Percentiles rank a stretch among this genome's conserved stretches.
phyloP scores from a whole-genome alignment of 1,140 invertebrate genomes.

The Adelges cooleyi region DNA sequence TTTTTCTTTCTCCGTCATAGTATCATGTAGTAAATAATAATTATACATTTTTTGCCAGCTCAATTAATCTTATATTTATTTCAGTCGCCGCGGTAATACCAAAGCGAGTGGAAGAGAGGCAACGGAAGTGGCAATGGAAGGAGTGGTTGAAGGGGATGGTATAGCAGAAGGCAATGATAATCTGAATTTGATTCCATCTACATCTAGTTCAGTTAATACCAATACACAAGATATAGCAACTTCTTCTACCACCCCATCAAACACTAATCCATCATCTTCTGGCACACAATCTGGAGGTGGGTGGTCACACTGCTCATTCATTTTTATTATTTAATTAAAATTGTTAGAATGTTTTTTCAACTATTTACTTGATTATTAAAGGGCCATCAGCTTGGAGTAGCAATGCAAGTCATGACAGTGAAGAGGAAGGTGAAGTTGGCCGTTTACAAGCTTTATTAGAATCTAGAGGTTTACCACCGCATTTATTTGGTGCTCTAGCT shows the following conservation, averaged over 20 bases:
- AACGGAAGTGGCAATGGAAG: slow-evolving; percentile 16
- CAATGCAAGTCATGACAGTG: slow-evolving; percentile 37
- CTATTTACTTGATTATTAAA: not conserved
- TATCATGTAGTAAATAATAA: not conserved
- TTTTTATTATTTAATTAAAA: not conserved
- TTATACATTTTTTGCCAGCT: not conserved
- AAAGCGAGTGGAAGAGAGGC: slow-evolving; percentile 13
- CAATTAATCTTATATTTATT: slow-evolving; percentile 29
- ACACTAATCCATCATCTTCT: slow-evolving; percentile 16
- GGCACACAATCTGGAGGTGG: slow-evolving; percentile 6
- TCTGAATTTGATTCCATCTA: slow-evolving; percentile 9
- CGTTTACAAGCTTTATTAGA: slow-evolving; percentile 81
- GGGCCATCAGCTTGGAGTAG: slow-evolving; percentile 4
- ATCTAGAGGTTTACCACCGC: slow-evolving; percentile 84
- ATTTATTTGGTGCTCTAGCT: slow-evolving; percentile 86
- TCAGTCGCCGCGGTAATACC: slow-evolving; percentile 41
- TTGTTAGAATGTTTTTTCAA: not conserved
- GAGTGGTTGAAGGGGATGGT: slow-evolving; percentile 22
- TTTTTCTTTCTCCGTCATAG: too few relatives aligned
- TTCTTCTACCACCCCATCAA: not conserved
- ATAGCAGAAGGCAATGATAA: slow-evolving; percentile 8
- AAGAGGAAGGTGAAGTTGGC: slow-evolving; percentile 79
- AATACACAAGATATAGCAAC: slow-evolving; percentile 8
- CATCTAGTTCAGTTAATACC: slow-evolving; percentile 12
- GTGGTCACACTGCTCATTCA: not conserved